Base-by-base conservation (phyloP, 1,140 invertebrate species). In the Thaumetopoea pityocampa region DNA sequence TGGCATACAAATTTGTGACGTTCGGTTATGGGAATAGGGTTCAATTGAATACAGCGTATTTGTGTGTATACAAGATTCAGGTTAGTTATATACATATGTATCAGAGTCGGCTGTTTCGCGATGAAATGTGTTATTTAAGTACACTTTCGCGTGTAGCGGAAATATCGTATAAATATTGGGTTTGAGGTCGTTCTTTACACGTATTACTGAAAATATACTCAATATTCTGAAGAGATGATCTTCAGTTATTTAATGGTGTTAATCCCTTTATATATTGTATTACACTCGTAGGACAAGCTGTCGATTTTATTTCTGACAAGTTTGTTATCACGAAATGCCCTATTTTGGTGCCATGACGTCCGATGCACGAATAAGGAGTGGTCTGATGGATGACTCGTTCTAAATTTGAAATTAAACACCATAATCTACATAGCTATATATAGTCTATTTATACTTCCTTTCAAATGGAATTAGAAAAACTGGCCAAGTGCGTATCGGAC, bases 331-430 rank as follows among this genome's bases (percentile, higher is more conserved):
- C 47, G 48, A 56, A 65, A 56, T 67, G 66, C 61, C 43, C 56
- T 32, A 52, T 24, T 47, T 38, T 42, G 47, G 65, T 63, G 57
- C 51, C 59, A 62, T 47, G 57, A 61, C 51, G 61, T 44, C 49
- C 55, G 54, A 48, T 54, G 64, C 56, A 64, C 67, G 50, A 34
- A 47, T 10, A 42, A 20, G 9, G 30, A 33, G 37, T 24, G 15
- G 15, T 16, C 17, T 20, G 45, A 19, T 18, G 23, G 37, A 42
- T 67, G 63, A 67, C 32, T 67, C 63, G 63, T 42, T 44, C 43
- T 49, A 51, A 34, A 16, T 42, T 45, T 44, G 34, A 53, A 53
- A 40, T 14, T 47, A 37, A 51, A 23, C 19, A 34, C 9, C 42
- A 22, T 40, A 41, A 48, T 36, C 28, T 50, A 46, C 47, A 36